Conservation (phyloP, 2,113 vertebrate genomes). For the Zosterops japonicus region DNA sequence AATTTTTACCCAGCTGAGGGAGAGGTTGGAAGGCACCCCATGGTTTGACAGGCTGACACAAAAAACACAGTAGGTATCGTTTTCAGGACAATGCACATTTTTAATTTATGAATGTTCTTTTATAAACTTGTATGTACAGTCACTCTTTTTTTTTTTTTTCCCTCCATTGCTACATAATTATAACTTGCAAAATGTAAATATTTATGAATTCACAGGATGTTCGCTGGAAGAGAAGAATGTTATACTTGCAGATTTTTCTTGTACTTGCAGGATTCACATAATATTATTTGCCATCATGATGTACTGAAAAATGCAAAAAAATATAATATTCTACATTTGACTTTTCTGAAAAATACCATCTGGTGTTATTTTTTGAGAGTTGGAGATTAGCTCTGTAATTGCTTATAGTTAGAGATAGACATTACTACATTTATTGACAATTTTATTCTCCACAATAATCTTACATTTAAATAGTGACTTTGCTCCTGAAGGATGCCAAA, state of each 20-base stretch:
- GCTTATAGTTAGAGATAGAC: slow-evolving; percentile 70
- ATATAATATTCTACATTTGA: slow-evolving; percentile 72
- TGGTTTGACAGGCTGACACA: slow-evolving; percentile 35
- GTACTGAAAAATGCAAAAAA: slow-evolving; percentile 69
- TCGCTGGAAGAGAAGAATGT: slow-evolving; percentile 75
- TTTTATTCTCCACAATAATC: slow-evolving; percentile 63
- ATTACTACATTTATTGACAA: slow-evolving; percentile 67
- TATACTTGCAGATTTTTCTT: slow-evolving; percentile 80
- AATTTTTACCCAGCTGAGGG: slow-evolving; percentile 31
- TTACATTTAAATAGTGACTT: slow-evolving; percentile 60
- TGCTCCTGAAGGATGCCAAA: slow-evolving; percentile 57
- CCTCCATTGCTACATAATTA: slow-evolving; percentile 78
- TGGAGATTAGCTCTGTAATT: slow-evolving; percentile 70
- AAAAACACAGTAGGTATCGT: slow-evolving; percentile 58
- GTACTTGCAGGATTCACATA: slow-evolving; percentile 73
- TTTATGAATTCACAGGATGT: slow-evolving; percentile 84
- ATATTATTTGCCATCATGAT: slow-evolving; percentile 75
- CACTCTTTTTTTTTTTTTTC: slow-evolving; percentile 33
- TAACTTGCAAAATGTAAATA: slow-evolving; percentile 83
- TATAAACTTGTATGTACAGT: slow-evolving; percentile 73
- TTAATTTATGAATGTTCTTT: slow-evolving; percentile 78
- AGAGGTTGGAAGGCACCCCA: neutral
- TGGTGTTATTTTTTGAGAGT: slow-evolving; percentile 72
- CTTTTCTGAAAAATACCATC: slow-evolving; percentile 78
- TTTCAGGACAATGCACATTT: slow-evolving; percentile 75